Evolutionary conservation across 2,113 vertebrate species (phyloP).

Genomic region (Dolichallabes microphthalmus): DNA sequence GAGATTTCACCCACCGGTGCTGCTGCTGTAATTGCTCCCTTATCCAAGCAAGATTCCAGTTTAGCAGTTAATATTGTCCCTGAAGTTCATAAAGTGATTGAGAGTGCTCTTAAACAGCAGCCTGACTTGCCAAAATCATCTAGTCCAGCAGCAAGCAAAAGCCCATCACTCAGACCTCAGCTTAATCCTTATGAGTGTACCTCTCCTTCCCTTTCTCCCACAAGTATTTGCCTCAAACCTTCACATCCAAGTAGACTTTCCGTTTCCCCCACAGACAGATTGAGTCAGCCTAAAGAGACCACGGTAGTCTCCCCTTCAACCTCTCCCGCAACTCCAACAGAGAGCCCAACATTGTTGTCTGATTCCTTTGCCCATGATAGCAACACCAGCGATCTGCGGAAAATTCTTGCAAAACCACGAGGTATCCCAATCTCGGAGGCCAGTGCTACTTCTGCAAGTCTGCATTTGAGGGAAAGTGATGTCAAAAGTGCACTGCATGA

Average conservation of each 20-base stretch:
- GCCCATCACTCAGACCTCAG: conserved; percentile 62
- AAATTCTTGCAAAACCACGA: conserved; percentile 93
- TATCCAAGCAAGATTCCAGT: conserved; percentile 59
- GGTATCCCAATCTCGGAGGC: conserved; percentile 71
- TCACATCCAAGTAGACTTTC: conserved; percentile 60
- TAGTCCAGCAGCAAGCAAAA: conserved; percentile 60
- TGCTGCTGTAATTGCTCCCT: conserved; percentile 66
- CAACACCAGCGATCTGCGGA: conserved; percentile 86
- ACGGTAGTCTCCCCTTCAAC: conserved; percentile 72
- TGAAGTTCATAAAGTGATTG: conserved; percentile 54
- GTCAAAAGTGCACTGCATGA: conserved; percentile 70
- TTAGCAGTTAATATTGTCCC: conserved; percentile 44
- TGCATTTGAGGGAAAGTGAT: conserved; percentile 70
- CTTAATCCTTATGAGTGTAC: conserved; percentile 60
- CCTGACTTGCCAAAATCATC: conserved; percentile 59
- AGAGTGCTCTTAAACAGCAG: conserved; percentile 62
- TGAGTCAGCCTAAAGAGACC: conserved; percentile 79
- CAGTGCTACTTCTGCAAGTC: conserved; percentile 64
- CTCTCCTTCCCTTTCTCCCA: conserved; percentile 64
- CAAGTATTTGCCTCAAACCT: conserved; percentile 64
- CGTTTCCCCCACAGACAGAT: conserved; percentile 81
- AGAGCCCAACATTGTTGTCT: conserved; percentile 64
- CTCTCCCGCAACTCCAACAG: conserved; percentile 61
- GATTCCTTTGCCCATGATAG: conserved; percentile 81
- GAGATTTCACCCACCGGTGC: conserved; percentile 55